Evolutionary conservation across 2,113 vertebrate species (phyloP), one percentile per base, ranked within the genome.

Genomic region (Cottus gobio): DNA sequence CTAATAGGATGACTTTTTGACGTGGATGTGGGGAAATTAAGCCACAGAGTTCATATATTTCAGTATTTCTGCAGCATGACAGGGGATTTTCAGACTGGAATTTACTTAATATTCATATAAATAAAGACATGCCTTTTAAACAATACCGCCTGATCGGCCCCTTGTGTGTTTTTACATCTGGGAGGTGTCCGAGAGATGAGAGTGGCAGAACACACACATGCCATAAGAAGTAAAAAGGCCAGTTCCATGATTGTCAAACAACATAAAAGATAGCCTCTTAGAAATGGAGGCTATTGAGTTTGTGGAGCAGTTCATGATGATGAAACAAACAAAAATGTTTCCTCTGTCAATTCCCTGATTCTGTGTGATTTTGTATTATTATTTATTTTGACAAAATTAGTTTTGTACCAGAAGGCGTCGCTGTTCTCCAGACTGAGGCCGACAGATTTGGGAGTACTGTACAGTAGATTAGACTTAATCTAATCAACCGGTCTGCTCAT

Each of bases 381-480:
- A 10, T 39, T 0, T 39, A 39, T n/a, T n/a, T n/a, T n/a, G n/a
- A n/a, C n/a, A 1, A n/a, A 2, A 20, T 18, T 11, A 7, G 9
- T 63, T 28, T 73, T 20, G 44, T 1, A 74, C 86, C 84, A 84
- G 72, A 26, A 4, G 88, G 82, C 15, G 90, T 74, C 90, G 62
- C 80, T 39, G 1, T 80, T 79, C 34, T 64, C 52, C 70, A 79
- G 20, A 42, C 11, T 11, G 44, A 70, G 39, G 20, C 4, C 2
- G 3, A 22, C 20, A n/a, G 24, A 63, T 65, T 26, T 48, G 57
- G 12, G 11, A 68, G 52, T 20, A 16, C 36, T 50, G 64, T n/a
- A 9, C 67, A 72, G 34, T 31, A 13, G 75, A 81, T 74, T 65
- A 69, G 6, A 67, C 12, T 31, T 63, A 67, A 77, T 75, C 46